Percentiles rank a stretch among this genome's conserved stretches.
Conservation (phyloP, 2,888 invertebrate species). For the Eupithecia vulgata region DNA sequence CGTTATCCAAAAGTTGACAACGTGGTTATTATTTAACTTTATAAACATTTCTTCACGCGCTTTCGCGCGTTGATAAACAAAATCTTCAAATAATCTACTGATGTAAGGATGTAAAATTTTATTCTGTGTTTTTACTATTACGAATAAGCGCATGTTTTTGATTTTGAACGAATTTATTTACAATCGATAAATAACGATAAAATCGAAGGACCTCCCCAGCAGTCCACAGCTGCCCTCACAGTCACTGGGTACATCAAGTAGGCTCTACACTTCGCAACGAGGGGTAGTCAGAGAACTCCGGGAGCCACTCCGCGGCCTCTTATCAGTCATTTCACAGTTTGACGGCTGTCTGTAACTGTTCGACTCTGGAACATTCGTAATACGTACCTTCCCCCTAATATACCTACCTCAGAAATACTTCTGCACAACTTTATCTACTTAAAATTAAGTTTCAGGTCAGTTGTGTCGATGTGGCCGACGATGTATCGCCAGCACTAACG, state of each 20-base stretch:
- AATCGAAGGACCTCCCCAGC: background rate
- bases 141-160: too few relatives aligned
- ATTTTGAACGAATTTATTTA: too few relatives aligned
- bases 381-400: background rate
- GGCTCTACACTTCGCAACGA: background rate
- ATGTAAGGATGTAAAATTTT: too few relatives aligned
- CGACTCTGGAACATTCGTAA: background rate
- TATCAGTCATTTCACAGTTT: conserved; percentile 6
- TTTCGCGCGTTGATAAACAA: too few relatives aligned
- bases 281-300: background rate
- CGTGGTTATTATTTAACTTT: too few relatives aligned
- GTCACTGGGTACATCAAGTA: background rate
- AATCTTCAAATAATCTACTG: too few relatives aligned
- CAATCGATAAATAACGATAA: background rate
- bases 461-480: too few relatives aligned
- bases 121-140: too few relatives aligned
- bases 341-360: background rate
- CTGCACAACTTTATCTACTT: too few relatives aligned
- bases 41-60: too few relatives aligned
- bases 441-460: too few relatives aligned
- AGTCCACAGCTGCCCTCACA: background rate
- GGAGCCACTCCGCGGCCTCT: background rate
- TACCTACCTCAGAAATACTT: background rate
- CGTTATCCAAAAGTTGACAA: too few relatives aligned
- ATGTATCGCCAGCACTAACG: background rate